Percentiles rank a stretch among this genome's conserved stretches.
Evolutionary conservation across 2,113 vertebrate genomes (phyloP).

Genomic region (Dicerorhinus sumatrensis): DNA sequence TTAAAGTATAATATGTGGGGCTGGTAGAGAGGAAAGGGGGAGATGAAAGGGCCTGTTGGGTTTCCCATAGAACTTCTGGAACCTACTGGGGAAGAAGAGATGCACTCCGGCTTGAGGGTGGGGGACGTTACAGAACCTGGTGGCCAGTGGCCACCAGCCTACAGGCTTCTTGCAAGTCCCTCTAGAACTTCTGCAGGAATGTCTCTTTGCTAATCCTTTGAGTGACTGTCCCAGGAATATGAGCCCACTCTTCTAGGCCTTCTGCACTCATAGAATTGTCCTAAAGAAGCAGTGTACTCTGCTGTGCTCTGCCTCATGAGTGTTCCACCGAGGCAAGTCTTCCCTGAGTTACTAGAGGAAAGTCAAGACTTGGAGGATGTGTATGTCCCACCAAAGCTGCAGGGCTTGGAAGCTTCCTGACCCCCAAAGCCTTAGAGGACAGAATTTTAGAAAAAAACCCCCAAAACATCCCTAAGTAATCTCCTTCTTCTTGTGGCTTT

Average conservation of each 20-base stretch:
- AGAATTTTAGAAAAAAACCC: background rate
- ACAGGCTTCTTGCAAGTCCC: background rate
- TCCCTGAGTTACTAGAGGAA: background rate
- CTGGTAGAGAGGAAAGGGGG: background rate
- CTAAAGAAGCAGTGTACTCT: background rate
- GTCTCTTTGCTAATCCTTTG: background rate
- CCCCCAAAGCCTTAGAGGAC: background rate
- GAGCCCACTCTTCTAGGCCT: background rate
- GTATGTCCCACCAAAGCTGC: background rate
- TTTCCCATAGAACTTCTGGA: background rate
- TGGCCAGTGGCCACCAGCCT: rapidly evolving
- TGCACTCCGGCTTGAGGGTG: background rate
- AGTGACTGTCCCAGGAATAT: background rate
- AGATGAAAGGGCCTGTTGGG: background rate
- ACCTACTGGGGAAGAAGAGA: background rate
- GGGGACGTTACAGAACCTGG: background rate
- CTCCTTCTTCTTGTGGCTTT: background rate
- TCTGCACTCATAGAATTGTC: background rate
- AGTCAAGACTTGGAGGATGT: background rate
- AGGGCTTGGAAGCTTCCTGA: background rate
- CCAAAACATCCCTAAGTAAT: background rate
- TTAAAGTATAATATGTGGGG: background rate
- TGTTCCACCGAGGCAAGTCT: background rate
- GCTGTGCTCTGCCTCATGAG: background rate
- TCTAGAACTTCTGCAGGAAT: background rate